phyloP scores from a whole-genome alignment of 2,797 vertebrate species.

The Tiaroga cobitis region DNA sequence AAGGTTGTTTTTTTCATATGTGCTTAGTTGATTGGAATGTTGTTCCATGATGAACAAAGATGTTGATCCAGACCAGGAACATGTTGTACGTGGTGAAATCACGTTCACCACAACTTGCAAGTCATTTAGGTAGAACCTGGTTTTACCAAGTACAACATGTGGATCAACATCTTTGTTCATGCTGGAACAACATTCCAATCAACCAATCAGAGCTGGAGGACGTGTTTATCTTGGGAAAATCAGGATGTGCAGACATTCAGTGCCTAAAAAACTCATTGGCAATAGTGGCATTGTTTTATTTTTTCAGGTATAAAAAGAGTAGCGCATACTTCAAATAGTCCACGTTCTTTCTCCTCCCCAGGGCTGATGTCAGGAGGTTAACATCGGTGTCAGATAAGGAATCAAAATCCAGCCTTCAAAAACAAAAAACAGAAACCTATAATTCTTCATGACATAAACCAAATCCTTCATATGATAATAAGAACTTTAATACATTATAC shows the following conservation, averaged over 20 bases:
- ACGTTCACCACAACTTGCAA: too few relatives aligned
- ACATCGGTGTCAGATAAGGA: conserved; percentile 32
- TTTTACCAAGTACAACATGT: too few relatives aligned
- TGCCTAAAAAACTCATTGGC: background rate
- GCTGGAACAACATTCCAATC: too few relatives aligned
- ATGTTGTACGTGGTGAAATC: too few relatives aligned
- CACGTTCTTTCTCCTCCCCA: conserved; percentile 1
- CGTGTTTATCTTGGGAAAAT: background rate
- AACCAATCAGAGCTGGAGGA: background rate
- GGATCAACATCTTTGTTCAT: too few relatives aligned
- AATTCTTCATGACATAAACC: background rate
- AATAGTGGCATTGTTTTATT: background rate
- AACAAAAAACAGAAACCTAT: background rate
- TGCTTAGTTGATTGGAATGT: too few relatives aligned
- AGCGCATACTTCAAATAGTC: conserved; percentile 5
- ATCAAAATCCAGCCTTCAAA: conserved; percentile 21
- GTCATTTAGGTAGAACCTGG: too few relatives aligned
- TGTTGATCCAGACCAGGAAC: too few relatives aligned
- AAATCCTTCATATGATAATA: background rate
- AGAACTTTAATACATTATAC: background rate
- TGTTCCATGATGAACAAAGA: too few relatives aligned
- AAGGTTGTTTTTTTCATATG: too few relatives aligned
- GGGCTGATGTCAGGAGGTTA: conserved; percentile 22
- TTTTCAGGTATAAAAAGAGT: background rate
- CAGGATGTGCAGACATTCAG: background rate